Base-by-base conservation (phyloP, 2,113 vertebrate genomes). In the Brienomyrus brachyistius region DNA sequence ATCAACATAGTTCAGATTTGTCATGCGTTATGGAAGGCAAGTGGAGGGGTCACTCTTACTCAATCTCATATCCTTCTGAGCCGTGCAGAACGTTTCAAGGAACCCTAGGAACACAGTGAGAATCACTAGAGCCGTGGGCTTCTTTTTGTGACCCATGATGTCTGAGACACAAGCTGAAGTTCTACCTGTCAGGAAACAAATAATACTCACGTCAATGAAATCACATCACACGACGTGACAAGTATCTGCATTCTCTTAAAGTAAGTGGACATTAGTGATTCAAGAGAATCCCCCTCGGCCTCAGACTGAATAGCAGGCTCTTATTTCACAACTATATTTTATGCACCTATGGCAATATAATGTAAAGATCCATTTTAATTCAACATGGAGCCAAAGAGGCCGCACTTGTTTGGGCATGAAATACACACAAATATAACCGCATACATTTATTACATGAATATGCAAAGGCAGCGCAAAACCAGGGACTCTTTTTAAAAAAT, bases 31-130 rank as follows among this genome's bases (percentile, higher is more conserved):
- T 43, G 21, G 21, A 84, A 45, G 82, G 45, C 93, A 88, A 90
- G 93, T 93, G 92, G 92, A 89, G 94, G 91, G 93, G 93, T 91
- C 82, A 90, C n/a, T 94, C 98, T 97, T 98, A 99, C 98, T 99
- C 94, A 96, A 96, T 97, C 98, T 97, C 93, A 97, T 95, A 95
- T 98, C 97, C 40, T 98, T 97, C 40, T 98, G 97, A 94, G 97
- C 95, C 91, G 94, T 94, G 91, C 94, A 91, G 93, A 94, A 95
- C 93, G 95, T 94, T 91, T 92, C 94, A 92, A 97, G 95, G 89
- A 96, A 93, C 91, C 97, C 93, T 93, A 96, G 90, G 93, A 94
- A 94, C 90, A 97, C 52, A 92, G 94, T 94, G 93, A 95, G 95
- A 94, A 97, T 93, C 93, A 95, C 91, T 93, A 92, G 94, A 92